A percentile compares a stretch with the other conserved stretches of the same genome.
phyloP scores from a whole-genome alignment of 2,888 invertebrate species.

The Aromia moschata region DNA sequence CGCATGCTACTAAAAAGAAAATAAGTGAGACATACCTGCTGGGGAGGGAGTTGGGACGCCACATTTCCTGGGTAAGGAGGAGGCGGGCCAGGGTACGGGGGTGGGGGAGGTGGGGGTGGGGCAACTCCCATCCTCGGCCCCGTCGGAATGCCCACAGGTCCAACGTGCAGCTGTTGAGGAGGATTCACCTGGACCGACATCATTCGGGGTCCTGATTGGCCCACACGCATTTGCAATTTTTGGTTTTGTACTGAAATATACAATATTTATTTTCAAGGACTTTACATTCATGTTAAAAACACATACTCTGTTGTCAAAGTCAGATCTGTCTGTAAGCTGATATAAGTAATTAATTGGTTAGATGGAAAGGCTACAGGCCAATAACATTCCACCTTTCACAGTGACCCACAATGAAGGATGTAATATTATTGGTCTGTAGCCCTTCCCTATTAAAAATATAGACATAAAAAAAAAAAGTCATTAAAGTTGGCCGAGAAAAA shows the following conservation, averaged over 20 bases:
- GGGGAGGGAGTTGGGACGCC: conserved; percentile 50
- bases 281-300: too few relatives aligned
- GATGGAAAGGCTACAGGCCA: too few relatives aligned
- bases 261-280: too few relatives aligned
- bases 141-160: conserved; percentile 60
- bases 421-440: too few relatives aligned
- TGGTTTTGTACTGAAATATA: conserved; percentile 60
- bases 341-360: too few relatives aligned
- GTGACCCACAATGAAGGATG: too few relatives aligned
- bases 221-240: conserved; percentile 59
- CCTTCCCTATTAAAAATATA: too few relatives aligned
- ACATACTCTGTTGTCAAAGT: too few relatives aligned
- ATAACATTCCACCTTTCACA: too few relatives aligned
- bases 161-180: conserved; percentile 37
- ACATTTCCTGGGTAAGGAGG: conserved; percentile 73
- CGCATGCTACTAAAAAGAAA: conserved; percentile 28
- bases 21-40: conserved; percentile 29
- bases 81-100: conserved; percentile 77
- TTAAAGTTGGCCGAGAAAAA: too few relatives aligned
- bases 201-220: conserved; percentile 50
- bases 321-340: too few relatives aligned
- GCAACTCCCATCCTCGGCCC: conserved; percentile 59
- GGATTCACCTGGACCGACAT: conserved; percentile 41
- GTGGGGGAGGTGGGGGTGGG: conserved; percentile 72
- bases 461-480: too few relatives aligned